Percentiles rank a stretch among this genome's conserved stretches.
These are phyloP conservation scores for Drosophila melanogaster DNA, from an alignment of 1,140 invertebrate genomes.

Conservation along the genomic window Release_6_plus_ISO1_MT NT_037436.4:20623001-20623500, in stretches of 20 bases:
- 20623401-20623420: slow-evolving; percentile 59
- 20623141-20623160: slow-evolving; percentile 32
- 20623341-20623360: slow-evolving; percentile 70
- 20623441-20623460: slow-evolving; percentile 39
- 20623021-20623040: slow-evolving; percentile 42
- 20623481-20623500: slow-evolving; percentile 68
- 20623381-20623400: slow-evolving; percentile 30
- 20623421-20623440: slow-evolving; percentile 27
- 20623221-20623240: slow-evolving; percentile 36
- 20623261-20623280: slow-evolving; percentile 39
- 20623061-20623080: slow-evolving; percentile 30
- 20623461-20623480: slow-evolving; percentile 70
- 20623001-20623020: not conserved
- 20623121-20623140: slow-evolving; percentile 49
- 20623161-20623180: slow-evolving; percentile 47
- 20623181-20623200: slow-evolving; percentile 72
- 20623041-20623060: slow-evolving; percentile 33
- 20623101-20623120: slow-evolving; percentile 54
- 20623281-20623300: slow-evolving; percentile 54
- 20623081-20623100: slow-evolving; percentile 33
- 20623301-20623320: slow-evolving; percentile 47
- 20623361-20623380: slow-evolving; percentile 68
- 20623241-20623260: slow-evolving; percentile 79
- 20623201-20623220: slow-evolving; percentile 79
- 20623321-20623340: slow-evolving; percentile 4